Evolutionary conservation across 1,140 invertebrate genomes (phyloP), one percentile per base, ranked within the genome.

Genomic region (Gonioctena quinquepunctata): DNA sequence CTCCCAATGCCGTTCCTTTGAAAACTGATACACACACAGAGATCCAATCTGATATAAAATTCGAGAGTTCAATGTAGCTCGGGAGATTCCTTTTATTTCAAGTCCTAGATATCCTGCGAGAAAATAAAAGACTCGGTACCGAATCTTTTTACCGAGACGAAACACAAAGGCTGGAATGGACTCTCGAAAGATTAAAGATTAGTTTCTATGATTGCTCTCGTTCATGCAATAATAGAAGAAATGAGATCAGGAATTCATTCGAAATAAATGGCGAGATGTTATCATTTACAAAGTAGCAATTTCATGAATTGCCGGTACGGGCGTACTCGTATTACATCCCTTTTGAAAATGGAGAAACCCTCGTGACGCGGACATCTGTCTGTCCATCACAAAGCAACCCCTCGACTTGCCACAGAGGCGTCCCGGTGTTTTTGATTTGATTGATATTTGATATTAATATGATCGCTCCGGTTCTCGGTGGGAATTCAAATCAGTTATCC

Each of bases 251-350:
- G 57, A 68, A 76, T 76, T 68, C 71, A 73, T 73, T 69, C 66
- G 68, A 68, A 69, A 70, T 73, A 72, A 75, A 75, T 75, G 11
- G 66, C 50, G 65, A 52, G 74, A 76, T 76, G 74, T 76, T 76
- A 76, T 76, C 74, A 64, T 65, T 69, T 73, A 73, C 74, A 73
- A 64, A 73, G 74, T 76, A 76, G 74, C 74, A 73, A 76, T 76
- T 73, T 73, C 63, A 72, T 57, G 60, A 75, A 72, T 63, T 68
- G 69, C 68, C 69, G 72, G 61, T 28, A 25, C 50, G 33, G 33
- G 33, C 59, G 6, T 66, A 61, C 27, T 71, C 69, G 60, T 49
- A 33, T 74, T 71, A 71, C 64, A 16, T 26, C 23, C 22, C 33
- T 25, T 33, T 64, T 64, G 13, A 64, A 52, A 8, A 25, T 49